phyloP scores from a whole-genome alignment of 2,888 invertebrate genomes.

The Nomada fabriciana region DNA sequence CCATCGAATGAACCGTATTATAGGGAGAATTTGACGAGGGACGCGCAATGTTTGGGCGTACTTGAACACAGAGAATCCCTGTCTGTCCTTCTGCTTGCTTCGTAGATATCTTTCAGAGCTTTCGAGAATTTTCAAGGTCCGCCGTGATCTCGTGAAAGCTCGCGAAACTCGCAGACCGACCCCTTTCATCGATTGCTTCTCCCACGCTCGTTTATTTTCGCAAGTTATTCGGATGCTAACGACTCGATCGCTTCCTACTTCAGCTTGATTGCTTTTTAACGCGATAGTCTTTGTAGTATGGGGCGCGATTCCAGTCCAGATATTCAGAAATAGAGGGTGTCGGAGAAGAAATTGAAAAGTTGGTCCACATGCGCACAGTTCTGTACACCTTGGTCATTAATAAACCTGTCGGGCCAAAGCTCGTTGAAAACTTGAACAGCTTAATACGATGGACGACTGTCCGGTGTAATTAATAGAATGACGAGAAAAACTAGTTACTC shows the following conservation, averaged over 20 bases:
- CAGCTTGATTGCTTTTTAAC: slow-evolving; percentile 24
- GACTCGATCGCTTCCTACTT: background rate
- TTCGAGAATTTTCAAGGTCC: slow-evolving; percentile 24
- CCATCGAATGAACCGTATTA: background rate
- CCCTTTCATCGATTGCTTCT: slow-evolving; percentile 20
- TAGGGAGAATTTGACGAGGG: background rate
- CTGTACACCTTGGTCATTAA: too few species aligned
- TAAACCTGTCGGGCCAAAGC: too few species aligned
- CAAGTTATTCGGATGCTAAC: slow-evolving; percentile 6
- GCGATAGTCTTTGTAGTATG: background rate
- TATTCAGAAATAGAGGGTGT: too few species aligned
- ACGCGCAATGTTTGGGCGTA: background rate
- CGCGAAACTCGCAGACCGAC: background rate
- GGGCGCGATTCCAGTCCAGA: too few species aligned
- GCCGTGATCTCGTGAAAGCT: background rate
- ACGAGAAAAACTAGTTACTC: background rate
- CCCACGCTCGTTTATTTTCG: slow-evolving; percentile 8
- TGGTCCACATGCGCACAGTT: too few species aligned
- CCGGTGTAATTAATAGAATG: background rate
- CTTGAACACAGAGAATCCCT: background rate
- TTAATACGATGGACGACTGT: background rate
- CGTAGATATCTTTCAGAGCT: background rate
- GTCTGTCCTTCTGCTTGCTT: background rate
- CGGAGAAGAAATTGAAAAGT: too few species aligned
- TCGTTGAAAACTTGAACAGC: background rate